Conservation (phyloP, 2,113 vertebrate species). For the Leucoraja erinaceus region DNA sequence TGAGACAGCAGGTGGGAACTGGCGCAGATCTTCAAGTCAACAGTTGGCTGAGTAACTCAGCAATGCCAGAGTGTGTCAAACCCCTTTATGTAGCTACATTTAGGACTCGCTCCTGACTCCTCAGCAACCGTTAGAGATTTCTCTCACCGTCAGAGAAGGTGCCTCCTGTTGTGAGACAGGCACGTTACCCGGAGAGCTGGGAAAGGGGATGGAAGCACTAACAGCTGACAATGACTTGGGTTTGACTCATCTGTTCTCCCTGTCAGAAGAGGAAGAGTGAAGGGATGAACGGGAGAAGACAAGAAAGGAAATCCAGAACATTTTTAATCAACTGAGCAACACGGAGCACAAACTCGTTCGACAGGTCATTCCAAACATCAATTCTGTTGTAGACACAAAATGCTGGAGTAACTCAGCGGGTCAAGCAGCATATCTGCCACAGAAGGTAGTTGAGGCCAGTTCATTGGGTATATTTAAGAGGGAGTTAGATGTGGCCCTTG, state of each 20-base stretch:
- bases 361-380: not conserved
- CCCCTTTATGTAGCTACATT: not conserved
- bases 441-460: too few relatives aligned
- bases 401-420: too few relatives aligned
- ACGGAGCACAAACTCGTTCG: not conserved
- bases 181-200: not conserved
- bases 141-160: not conserved
- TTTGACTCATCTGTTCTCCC: not conserved
- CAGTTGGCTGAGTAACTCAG: not conserved
- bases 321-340: not conserved
- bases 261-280: not conserved
- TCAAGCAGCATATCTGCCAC: too few relatives aligned
- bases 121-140: not conserved
- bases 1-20: not conserved
- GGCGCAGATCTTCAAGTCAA: not conserved
- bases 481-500: too few relatives aligned
- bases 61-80: not conserved
- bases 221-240: not conserved
- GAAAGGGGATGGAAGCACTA: not conserved
- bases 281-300: too few relatives aligned
- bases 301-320: not conserved
- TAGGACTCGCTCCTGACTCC: too few relatives aligned
- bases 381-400: too few relatives aligned
- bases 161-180: not conserved
- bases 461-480: too few relatives aligned